Conservation (phyloP, 1,140 invertebrate genomes). For the Homarus americanus region DNA sequence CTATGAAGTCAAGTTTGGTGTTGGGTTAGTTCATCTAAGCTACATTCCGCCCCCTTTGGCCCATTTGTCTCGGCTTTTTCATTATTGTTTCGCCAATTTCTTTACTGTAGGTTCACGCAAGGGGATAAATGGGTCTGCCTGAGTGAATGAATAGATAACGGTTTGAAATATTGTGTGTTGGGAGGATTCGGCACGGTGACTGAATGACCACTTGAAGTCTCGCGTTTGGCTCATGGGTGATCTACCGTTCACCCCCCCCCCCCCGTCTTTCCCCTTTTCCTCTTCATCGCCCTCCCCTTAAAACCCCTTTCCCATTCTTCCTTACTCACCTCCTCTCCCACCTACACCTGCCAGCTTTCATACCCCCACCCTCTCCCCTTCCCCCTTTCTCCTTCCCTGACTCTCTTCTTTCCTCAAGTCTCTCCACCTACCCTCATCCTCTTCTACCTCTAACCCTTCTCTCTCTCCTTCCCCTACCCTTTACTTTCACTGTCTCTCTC, state of each 20-base stretch:
- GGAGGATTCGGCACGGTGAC: conserved; percentile 28
- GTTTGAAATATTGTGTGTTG: conserved; percentile 46
- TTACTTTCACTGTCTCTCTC: background rate
- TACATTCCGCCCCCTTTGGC: conserved; percentile 51
- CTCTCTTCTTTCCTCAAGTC: background rate
- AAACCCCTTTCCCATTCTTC: too few relatives aligned
- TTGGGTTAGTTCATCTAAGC: conserved; percentile 54
- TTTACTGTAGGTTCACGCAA: conserved; percentile 53
- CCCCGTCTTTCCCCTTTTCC: background rate
- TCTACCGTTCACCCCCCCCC: background rate
- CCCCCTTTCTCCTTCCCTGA: background rate
- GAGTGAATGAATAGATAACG: conserved; percentile 59
- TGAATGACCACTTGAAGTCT: conserved; percentile 40
- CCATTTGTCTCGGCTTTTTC: conserved; percentile 56
- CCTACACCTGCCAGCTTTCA: too few relatives aligned
- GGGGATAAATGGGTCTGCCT: conserved; percentile 51
- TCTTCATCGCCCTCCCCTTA: too few relatives aligned
- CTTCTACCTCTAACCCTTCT: background rate
- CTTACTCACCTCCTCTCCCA: background rate
- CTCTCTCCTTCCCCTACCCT: background rate
- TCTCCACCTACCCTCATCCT: background rate
- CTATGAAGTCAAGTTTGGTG: conserved; percentile 47
- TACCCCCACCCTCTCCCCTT: background rate
- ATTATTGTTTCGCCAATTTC: conserved; percentile 57
- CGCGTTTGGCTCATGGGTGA: conserved; percentile 26